Percentiles rank a stretch among this genome's conserved stretches.
Evolutionary conservation across 2,797 vertebrate genomes (phyloP).

Genomic region (Atherinosoma microstoma): DNA sequence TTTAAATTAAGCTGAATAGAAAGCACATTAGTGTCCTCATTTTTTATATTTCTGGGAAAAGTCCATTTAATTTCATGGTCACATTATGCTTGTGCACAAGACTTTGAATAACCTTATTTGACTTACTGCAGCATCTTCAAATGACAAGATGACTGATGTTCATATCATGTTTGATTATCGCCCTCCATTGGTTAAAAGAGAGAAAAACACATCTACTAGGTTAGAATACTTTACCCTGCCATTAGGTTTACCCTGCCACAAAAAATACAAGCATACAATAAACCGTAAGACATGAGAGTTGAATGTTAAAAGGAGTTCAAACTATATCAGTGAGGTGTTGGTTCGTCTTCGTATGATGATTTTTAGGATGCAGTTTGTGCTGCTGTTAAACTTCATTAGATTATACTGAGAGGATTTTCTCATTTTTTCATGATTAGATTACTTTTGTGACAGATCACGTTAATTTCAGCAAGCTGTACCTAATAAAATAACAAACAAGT

Average conservation of each 20-base stretch:
- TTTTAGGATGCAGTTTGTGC: neutral
- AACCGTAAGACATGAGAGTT: neutral
- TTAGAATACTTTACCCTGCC: neutral
- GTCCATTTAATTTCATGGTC: constrained; percentile 33
- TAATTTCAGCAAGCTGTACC: neutral
- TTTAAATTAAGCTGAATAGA: constrained; percentile 44
- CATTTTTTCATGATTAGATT: neutral
- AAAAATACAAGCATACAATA: neutral
- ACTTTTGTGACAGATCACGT: neutral
- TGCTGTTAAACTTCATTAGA: neutral
- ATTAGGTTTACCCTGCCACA: too few relatives aligned
- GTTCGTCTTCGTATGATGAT: neutral
- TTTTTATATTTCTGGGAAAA: constrained; percentile 47
- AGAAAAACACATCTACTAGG: constrained; percentile 42
- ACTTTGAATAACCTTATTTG: constrained; percentile 31
- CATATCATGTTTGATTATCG: constrained; percentile 44
- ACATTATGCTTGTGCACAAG: constrained; percentile 16
- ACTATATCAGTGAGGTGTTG: neutral
- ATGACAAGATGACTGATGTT: constrained; percentile 16
- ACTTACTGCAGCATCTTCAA: constrained; percentile 20
- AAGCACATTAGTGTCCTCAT: constrained; percentile 29
- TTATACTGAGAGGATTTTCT: neutral
- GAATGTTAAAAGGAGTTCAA: neutral
- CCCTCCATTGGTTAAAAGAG: constrained; percentile 62
- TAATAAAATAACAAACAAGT: neutral